Evolutionary conservation across 2,113 vertebrate species (phyloP).

Genomic region (Pituophis catenifer): DNA sequence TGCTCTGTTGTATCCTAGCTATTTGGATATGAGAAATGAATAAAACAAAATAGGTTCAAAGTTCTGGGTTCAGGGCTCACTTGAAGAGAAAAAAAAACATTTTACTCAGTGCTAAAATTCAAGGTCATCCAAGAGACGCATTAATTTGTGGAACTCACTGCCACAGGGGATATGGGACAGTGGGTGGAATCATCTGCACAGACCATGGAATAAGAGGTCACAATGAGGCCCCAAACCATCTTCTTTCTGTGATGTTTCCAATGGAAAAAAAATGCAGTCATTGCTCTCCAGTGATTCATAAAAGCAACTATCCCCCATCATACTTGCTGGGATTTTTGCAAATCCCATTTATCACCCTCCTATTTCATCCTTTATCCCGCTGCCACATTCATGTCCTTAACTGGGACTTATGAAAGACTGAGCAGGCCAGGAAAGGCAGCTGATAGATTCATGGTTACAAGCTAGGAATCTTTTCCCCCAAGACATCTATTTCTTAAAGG

Average conservation of each 20-base stretch:
- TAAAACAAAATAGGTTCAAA: background rate
- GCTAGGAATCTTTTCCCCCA: slow-evolving; percentile 38
- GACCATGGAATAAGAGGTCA: background rate
- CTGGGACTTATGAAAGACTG: slow-evolving; percentile 59
- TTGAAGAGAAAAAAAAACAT: background rate
- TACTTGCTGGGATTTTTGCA: slow-evolving; percentile 46
- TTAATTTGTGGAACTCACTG: background rate
- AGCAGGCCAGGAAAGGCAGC: slow-evolving; percentile 14
- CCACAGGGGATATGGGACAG: background rate
- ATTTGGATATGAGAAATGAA: background rate
- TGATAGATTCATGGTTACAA: slow-evolving; percentile 56
- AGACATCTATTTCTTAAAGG: slow-evolving; percentile 26
- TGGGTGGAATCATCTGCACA: background rate
- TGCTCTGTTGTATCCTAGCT: background rate
- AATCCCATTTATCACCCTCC: slow-evolving; percentile 47
- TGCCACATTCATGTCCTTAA: slow-evolving; percentile 54
- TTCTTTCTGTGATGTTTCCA: background rate
- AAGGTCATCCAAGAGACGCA: background rate
- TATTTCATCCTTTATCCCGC: slow-evolving; percentile 61
- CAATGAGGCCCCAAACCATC: background rate
- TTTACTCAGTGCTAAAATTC: background rate
- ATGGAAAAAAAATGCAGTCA: background rate
- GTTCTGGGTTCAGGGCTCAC: background rate
- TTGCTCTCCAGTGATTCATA: background rate
- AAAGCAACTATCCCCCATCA: background rate